A percentile compares a stretch with the other conserved stretches of the same genome.
Evolutionary conservation across 92 coral and sea anemone species (phyloP).

Genomic region (Galaxea fascicularis): DNA sequence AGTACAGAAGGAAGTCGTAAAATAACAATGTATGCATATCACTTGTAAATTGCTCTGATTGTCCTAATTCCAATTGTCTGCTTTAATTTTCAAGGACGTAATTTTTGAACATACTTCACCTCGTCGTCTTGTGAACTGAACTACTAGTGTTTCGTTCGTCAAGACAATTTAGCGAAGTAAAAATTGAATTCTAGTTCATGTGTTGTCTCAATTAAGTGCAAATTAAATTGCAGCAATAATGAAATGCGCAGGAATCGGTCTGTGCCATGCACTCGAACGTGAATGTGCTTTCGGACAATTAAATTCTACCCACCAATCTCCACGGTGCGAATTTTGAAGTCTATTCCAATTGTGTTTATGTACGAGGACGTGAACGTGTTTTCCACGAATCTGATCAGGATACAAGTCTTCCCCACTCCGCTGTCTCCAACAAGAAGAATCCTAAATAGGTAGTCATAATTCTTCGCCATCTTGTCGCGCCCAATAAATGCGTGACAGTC

Average conservation of each 20-base stretch:
- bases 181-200: neutral
- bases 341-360: conserved; percentile 93
- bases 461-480: conserved; percentile 80
- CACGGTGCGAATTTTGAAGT: conserved; percentile 91
- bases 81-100: neutral
- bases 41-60: too few relatives aligned
- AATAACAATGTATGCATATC: too few relatives aligned
- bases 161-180: neutral
- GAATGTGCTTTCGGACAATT: neutral
- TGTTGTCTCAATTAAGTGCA: neutral
- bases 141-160: neutral
- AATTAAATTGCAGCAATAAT: too few relatives aligned
- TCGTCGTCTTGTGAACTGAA: neutral
- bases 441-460: conserved; percentile 90
- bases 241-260: neutral
- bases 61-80: too few relatives aligned
- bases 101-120: neutral
- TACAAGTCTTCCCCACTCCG: conserved; percentile 96
- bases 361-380: conserved; percentile 85
- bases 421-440: conserved; percentile 93
- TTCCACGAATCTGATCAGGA: conserved; percentile 90
- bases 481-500: neutral
- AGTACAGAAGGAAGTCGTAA: too few relatives aligned
- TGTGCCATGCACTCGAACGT: neutral
- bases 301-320: conserved; percentile 92